A percentile compares a stretch with the other conserved stretches of the same genome.
Evolutionary conservation across 2,797 vertebrate species (phyloP).

Genomic region (Nyctalus aviator): DNA sequence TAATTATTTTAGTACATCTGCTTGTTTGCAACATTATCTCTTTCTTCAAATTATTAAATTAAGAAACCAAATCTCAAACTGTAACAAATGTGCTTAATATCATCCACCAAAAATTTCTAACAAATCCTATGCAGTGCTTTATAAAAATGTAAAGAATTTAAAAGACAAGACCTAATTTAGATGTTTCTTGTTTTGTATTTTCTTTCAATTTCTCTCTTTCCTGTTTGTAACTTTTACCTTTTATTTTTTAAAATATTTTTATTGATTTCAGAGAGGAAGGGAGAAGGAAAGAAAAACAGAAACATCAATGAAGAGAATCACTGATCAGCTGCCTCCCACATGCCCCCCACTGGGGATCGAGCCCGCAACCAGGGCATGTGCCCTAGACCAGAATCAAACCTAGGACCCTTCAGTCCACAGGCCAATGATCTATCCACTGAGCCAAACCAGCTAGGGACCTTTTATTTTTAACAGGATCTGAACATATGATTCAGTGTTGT

Average conservation of each 20-base stretch:
- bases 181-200: neutral
- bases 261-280: no score
- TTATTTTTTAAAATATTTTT: slow-evolving; percentile 5
- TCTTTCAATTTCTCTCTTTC: neutral
- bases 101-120: neutral
- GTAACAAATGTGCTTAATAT: neutral
- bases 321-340: no score
- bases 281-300: no score
- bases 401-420: no score
- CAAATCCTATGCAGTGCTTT: neutral
- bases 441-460: no score
- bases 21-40: neutral
- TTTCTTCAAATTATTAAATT: neutral
- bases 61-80: neutral
- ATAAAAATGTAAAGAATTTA: neutral
- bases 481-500: neutral
- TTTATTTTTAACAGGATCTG: neutral
- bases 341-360: no score
- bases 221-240: neutral
- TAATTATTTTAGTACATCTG: neutral
- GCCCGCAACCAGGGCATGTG: no score
- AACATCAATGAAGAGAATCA: no score
- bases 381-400: no score
- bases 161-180: neutral
- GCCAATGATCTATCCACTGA: no score